Conservation (phyloP, 2,113 vertebrate genomes). For the Hippocampus abdominalis region DNA sequence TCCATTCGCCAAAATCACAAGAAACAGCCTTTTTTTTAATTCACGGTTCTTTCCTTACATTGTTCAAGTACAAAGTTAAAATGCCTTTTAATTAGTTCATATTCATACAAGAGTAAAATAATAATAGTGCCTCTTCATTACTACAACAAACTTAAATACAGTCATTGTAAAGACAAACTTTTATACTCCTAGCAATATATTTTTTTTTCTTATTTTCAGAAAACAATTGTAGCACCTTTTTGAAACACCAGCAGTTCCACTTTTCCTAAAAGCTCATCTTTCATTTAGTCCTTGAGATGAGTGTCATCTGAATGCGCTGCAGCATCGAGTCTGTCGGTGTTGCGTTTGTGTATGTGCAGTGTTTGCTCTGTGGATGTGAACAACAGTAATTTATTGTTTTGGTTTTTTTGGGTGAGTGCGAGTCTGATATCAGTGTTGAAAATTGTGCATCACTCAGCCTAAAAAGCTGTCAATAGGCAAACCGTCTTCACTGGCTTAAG, state of each 20-base stretch:
- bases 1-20: slow-evolving; percentile 75
- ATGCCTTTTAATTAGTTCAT: slow-evolving; percentile 90
- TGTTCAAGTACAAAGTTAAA: slow-evolving; percentile 99
- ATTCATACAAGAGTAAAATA: slow-evolving; percentile 99
- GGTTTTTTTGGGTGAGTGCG: slow-evolving; percentile 27
- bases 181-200: slow-evolving; percentile 84
- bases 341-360: slow-evolving; percentile 44
- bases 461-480: slow-evolving; percentile 71
- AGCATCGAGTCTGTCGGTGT: slow-evolving; percentile 60
- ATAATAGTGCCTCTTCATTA: slow-evolving; percentile 98
- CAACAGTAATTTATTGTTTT: slow-evolving; percentile 58
- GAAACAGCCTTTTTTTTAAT: slow-evolving; percentile 82
- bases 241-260: slow-evolving; percentile 82
- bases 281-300: slow-evolving; percentile 76
- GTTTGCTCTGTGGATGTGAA: slow-evolving; percentile 48
- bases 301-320: slow-evolving; percentile 72
- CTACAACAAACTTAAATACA: slow-evolving; percentile 98
- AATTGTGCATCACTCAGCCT: slow-evolving; percentile 66
- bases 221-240: slow-evolving; percentile 99
- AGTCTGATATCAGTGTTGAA: slow-evolving; percentile 58
- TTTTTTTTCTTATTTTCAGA: slow-evolving; percentile 89
- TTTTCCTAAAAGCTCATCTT: slow-evolving; percentile 73
- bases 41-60: slow-evolving; percentile 80
- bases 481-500: slow-evolving; percentile 52
- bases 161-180: slow-evolving; percentile 97